Base-by-base conservation (phyloP, 2,113 vertebrate genomes). In the Brachyistius frenatus region DNA sequence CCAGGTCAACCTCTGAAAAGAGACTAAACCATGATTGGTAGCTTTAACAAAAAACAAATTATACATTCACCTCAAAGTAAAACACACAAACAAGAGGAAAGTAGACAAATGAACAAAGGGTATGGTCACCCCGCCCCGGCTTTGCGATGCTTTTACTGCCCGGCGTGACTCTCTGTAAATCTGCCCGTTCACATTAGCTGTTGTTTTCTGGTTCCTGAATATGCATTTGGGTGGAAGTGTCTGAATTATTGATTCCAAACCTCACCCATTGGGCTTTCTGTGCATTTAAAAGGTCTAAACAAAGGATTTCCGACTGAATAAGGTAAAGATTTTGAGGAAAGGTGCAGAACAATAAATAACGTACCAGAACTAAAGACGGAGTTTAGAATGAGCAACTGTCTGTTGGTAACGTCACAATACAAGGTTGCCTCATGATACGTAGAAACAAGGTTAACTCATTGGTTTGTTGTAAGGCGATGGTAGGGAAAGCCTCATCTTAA, bases 241-340 rank as follows among this genome's bases (percentile, higher is more conserved):
- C 13, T 57, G 39, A 76, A 80, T 63, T 47, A 72, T 66, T 37
- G 23, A 67, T 63, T 5, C 14, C 10, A 49, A 41, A 36, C 4
- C 0, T 32, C 47, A 11, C 10, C 37, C 9, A 14, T 9, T 39
- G 61, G 52, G 6, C 4, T 31, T 23, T 7, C 9, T 37, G 46
- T 31, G n/a, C 36, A 2, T 61, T 76, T 60, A 47, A 71, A 49
- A 47, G 47, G 54, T 49, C 66, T 10, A 60, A 36, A 61, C 41
- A 41, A n/a, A 37, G 0, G 5, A 52, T 23, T 23, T 23, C 23
- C 1, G 23, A 23, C 23, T 23, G 23, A 23, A 23, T 23, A 23
- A 23, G 1, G 23, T 23, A 23, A 23, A 23, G 23, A 23, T 23
- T 23, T 23, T 23, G 23, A 23, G 23, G 23, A 23, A 23, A 23